Conservation (phyloP, 2,888 invertebrate species). For the Glaucopsyche alexis region DNA sequence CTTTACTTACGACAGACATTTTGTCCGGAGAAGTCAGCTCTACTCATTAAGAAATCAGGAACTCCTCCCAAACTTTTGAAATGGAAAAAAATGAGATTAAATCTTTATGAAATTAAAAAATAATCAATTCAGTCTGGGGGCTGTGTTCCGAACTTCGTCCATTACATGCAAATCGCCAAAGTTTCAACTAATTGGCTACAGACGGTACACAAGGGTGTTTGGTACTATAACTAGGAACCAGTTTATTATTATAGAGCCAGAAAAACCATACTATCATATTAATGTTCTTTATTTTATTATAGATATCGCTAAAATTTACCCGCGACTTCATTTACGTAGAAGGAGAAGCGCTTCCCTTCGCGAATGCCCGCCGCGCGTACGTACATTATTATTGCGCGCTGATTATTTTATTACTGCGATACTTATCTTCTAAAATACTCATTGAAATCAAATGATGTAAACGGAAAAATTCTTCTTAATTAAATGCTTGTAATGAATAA, state of each 20-base stretch:
- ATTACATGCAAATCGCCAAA: slow-evolving; percentile 76
- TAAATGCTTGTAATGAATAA: too few relatives aligned
- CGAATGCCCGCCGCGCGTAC: too few relatives aligned
- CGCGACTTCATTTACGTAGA: too few relatives aligned
- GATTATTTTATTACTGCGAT: too few relatives aligned
- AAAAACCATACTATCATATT: too few relatives aligned
- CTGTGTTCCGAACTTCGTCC: slow-evolving; percentile 56
- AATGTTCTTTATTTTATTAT: too few relatives aligned
- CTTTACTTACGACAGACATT: not conserved
- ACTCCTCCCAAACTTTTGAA: slow-evolving; percentile 9
- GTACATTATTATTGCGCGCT: too few relatives aligned
- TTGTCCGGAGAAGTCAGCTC: not conserved
- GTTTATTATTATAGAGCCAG: not conserved
- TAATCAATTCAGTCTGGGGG: slow-evolving; percentile 50
- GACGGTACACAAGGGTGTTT: not conserved
- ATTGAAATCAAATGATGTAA: too few relatives aligned
- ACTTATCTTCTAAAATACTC: too few relatives aligned
- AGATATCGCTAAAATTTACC: too few relatives aligned
- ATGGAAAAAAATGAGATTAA: slow-evolving; percentile 10
- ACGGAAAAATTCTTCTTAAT: too few relatives aligned
- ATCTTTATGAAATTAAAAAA: slow-evolving; percentile 55
- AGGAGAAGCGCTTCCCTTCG: too few relatives aligned
- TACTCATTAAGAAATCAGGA: slow-evolving; percentile 14
- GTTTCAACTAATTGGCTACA: slow-evolving; percentile 60
- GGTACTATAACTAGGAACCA: not conserved